These are phyloP conservation scores for Delphinapterus leucas DNA, from an alignment of 2,113 vertebrate species.

Conservation along the genomic window DNA sequence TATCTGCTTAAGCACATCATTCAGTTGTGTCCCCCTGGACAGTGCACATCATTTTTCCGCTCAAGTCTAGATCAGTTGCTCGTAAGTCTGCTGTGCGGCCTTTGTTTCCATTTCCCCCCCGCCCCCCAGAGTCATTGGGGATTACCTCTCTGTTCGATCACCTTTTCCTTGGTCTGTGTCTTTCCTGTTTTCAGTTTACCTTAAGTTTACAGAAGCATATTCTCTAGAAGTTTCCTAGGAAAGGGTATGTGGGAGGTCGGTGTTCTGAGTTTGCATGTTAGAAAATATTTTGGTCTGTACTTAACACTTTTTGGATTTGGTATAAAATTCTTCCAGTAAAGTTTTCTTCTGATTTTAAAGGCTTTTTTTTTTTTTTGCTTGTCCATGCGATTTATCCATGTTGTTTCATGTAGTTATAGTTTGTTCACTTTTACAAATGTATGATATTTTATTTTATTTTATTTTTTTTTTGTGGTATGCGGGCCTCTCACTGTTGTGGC, in stretches of 20 bases:
- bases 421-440: background rate
- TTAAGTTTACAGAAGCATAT: background rate
- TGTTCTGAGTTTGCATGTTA: background rate
- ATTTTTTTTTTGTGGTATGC: too few relatives aligned
- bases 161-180: background rate
- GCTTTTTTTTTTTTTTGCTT: background rate
- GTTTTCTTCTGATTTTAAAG: background rate
- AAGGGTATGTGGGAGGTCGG: background rate
- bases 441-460: background rate
- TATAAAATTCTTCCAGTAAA: background rate
- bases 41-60: fast-evolving
- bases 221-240: background rate
- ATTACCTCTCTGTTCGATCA: background rate
- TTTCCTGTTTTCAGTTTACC: background rate
- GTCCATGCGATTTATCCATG: background rate
- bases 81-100: background rate
- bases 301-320: background rate
- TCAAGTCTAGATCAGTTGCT: fast-evolving
- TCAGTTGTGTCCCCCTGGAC: too few relatives aligned
- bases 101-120: too few relatives aligned
- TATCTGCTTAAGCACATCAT: background rate
- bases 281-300: background rate
- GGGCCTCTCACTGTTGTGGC: too few relatives aligned
- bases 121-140: background rate
- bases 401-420: background rate